Evolutionary conservation across 2,888 invertebrate species (phyloP), one percentile per base, ranked within the genome.

Genomic region (Ptychoptera contaminata): DNA sequence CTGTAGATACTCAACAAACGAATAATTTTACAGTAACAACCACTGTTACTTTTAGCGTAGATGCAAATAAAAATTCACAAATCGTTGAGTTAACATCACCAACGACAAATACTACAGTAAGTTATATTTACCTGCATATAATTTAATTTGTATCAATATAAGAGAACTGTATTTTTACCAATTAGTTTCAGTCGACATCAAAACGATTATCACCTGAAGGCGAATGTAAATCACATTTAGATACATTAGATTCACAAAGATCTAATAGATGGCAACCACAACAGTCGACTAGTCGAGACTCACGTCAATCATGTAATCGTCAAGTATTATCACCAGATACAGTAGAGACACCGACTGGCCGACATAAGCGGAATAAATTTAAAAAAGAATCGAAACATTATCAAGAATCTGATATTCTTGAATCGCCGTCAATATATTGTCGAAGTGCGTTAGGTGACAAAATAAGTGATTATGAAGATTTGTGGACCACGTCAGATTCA

Each of bases 381-480:
- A 71, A 76, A 56, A 80, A 80, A 67, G 70, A 76, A 58, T 78
- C 80, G 53, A 77, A 71, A 58, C 80, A 81, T 64, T 81, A 81
- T 62, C 79, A 80, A 70, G 82, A 83, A 58, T 85, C 85, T 14
- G 85, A 87, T 58, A 86, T 87, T 48, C 67, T 87, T 51, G 87
- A 87, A 62, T 84, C 86, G 44, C 82, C 82, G 31, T 79, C 79
- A 49, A 72, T 80, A 43, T 90, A 90, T 58, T 90, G 84, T 59
- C 73, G 84, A 54, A 90, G 90, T 63, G 83, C 84, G 2, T 71
- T 92, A 31, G 82, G 85, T 49, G 93, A 93, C 60, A 92, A 92
- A 68, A 81, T 86, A 39, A 91, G 91, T 55, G 93, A 93, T 65
- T 93, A 93, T 59, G 93, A 93, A 67, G 93, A 93, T 60, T 81